Evolutionary conservation across 2,888 invertebrate genomes (phyloP).

Genomic region (Sabatieria punctata): DNA sequence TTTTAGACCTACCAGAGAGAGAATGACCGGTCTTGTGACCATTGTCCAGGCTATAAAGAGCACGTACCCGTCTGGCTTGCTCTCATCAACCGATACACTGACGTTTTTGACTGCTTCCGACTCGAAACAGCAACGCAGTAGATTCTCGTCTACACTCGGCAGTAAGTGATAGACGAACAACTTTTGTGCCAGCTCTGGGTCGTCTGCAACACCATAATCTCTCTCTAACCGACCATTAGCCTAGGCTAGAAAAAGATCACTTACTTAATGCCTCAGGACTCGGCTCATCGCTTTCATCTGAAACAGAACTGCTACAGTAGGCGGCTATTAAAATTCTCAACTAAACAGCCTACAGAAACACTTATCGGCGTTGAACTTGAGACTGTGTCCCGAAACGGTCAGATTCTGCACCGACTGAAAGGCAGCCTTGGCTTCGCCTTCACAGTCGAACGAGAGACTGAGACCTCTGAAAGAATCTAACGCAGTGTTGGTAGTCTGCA

Average conservation of each 20-base stretch:
- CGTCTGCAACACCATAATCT: background rate
- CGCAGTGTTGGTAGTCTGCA: background rate
- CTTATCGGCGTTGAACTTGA: background rate
- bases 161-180: background rate
- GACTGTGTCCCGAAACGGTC: background rate
- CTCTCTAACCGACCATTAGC: no score
- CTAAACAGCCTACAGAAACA: background rate
- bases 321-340: no score
- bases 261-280: no score
- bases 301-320: no score
- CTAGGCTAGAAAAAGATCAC: no score
- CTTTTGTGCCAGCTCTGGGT: background rate
- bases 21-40: no score
- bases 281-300: no score
- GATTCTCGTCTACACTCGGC: background rate
- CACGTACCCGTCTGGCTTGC: slow-evolving; percentile 1
- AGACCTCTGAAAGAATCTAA: background rate
- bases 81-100: background rate
- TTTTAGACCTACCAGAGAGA: background rate
- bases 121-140: background rate
- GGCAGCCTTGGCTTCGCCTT: background rate
- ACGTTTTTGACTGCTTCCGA: background rate
- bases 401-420: background rate
- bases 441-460: background rate
- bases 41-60: no score